phyloP scores from a whole-genome alignment of 2,113 vertebrate genomes.

The Suricata suricatta region DNA sequence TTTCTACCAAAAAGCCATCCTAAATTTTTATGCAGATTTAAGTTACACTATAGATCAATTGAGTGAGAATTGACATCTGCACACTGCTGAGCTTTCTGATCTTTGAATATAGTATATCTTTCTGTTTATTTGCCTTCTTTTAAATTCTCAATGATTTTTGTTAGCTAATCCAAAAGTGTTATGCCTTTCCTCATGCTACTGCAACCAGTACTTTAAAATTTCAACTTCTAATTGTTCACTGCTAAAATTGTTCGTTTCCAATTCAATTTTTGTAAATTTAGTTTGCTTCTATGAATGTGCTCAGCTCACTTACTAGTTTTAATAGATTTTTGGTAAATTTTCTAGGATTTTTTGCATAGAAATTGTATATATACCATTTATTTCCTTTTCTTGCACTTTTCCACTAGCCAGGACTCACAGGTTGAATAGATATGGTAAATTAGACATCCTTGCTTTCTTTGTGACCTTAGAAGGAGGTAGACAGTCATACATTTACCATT shows the following conservation, averaged over 20 bases:
- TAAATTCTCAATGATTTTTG: background rate
- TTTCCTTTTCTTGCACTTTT: background rate
- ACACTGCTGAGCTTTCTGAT: background rate
- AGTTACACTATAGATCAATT: background rate
- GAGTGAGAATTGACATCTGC: background rate
- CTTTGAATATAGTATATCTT: background rate
- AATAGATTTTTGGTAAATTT: background rate
- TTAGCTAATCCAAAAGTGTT: background rate
- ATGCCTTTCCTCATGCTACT: background rate
- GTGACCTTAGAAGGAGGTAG: background rate
- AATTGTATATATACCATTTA: background rate
- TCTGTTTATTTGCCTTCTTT: background rate
- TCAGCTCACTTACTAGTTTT: background rate
- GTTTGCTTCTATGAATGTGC: background rate
- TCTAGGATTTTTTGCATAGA: background rate
- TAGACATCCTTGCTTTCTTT: background rate
- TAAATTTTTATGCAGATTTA: background rate
- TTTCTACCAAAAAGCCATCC: background rate
- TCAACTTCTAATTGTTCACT: background rate
- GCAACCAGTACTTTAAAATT: background rate
- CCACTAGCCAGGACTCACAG: background rate
- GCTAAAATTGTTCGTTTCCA: background rate
- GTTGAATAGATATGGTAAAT: background rate
- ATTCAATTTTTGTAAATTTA: background rate
- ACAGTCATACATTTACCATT: background rate